Percentiles rank a stretch among this genome's conserved stretches.
Evolutionary conservation across 2,113 vertebrate genomes (phyloP).

Genomic region (Oriolus oriolus): DNA sequence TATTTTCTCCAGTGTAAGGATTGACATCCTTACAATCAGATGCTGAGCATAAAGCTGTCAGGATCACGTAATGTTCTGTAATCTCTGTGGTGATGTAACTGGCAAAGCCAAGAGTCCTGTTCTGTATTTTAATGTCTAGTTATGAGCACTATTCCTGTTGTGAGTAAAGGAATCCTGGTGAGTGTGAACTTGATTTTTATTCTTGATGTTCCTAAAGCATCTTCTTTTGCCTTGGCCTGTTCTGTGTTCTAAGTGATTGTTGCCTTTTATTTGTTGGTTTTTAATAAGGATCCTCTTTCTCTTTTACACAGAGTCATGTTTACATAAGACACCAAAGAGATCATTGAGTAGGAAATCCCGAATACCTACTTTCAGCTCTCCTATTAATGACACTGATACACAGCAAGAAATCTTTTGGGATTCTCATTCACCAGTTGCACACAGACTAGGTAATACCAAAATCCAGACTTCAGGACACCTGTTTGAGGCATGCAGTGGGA

Average conservation of each 20-base stretch:
- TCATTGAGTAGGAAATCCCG: conserved; percentile 44
- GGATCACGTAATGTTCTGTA: background rate
- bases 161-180: background rate
- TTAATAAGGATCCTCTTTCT: background rate
- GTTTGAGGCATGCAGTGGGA: background rate
- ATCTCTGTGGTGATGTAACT: background rate
- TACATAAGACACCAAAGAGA: conserved; percentile 74
- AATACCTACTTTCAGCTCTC: conserved; percentile 70
- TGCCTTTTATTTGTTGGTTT: background rate
- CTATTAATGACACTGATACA: conserved; percentile 71
- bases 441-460: conserved; percentile 66
- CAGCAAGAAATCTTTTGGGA: conserved; percentile 83
- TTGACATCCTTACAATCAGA: background rate
- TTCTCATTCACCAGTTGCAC: conserved; percentile 74
- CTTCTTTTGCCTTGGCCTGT: background rate
- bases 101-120: background rate
- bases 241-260: background rate
- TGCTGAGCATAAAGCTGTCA: background rate
- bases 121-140: background rate
- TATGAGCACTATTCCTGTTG: background rate
- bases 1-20: background rate
- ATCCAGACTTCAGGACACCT: background rate
- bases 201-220: background rate
- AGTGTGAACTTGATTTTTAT: background rate
- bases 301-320: conserved; percentile 51